Evolutionary conservation across 1,140 invertebrate species (phyloP), one percentile per base, ranked within the genome.

Genomic region (Tetranychus cinnabarinus): DNA sequence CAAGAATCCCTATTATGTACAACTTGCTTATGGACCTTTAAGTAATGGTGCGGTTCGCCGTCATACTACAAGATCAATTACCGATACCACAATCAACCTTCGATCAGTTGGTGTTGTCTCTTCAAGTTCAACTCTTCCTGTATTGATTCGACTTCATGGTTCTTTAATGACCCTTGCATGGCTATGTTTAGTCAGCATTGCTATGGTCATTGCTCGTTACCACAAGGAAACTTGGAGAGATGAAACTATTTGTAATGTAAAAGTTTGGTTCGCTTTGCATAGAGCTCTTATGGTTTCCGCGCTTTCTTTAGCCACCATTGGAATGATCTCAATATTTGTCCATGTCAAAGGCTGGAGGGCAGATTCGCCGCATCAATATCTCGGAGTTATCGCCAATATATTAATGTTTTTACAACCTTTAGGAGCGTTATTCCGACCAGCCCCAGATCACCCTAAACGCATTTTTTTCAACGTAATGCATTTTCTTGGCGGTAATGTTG

Each of bases 391-490:
- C 15, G 33, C 48, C 15, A 52, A 52, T 52, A 52, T 52, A 8
- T 52, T 52, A 5, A 52, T 52, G 48, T 31, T 63, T 7, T 52
- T 65, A 64, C 85, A 97, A 74, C 89, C 89, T 1, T 81, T 90
- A 66, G 82, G 86, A 77, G 87, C 88, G 6, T 79, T 82, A 42
- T 83, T 91, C 70, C 79, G 91, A 61, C 88, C 88, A 3, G 81
- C 84, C 70, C 88, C 89, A 1, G 84, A 82, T 58, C 82, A 84
- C 50, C 77, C 81, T 2, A 82, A 80, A 66, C 76, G 90, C 60
- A 79, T 83, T 0, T 74, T 91, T 59, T 95, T 96, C 75, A 97
- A 97, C 72, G 96, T 90, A 90, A 68, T 80, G 13, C 90, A 96
- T 73, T 95, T 88, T 87, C 75, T 87, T 52, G 79, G 88, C 65